Evolutionary conservation across 2,797 vertebrate species (phyloP), one percentile per base, ranked within the genome.

Genomic region (Paguma larvata): DNA sequence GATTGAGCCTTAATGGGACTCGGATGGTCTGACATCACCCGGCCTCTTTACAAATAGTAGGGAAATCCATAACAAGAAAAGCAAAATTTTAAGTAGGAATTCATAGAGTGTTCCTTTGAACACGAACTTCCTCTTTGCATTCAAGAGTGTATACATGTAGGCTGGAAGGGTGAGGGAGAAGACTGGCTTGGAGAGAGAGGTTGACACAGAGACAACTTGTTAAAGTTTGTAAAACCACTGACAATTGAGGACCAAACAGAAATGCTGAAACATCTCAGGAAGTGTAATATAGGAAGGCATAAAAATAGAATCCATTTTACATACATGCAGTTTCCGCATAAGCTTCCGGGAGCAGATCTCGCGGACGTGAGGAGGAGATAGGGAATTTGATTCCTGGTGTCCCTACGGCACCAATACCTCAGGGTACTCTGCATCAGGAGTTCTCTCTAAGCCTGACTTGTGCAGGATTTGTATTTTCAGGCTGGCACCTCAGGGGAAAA

Each of bases 191-290:
- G 23, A 10, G 18, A 88, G 23, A 73, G 2, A 80, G 25, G 12
- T 41, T 23, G 21, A 87, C 83, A 92, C 27, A 79, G 72, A 92
- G 1, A 27, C 92, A 62, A 15, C 53, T 80, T 84, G 12, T 38
- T 92, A 1, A 96, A 89, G 10, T 93, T 53, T 89, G 13, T 85
- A 30, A 30, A 83, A 94, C 91, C 56, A 79, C 13, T 56, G 62
- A 14, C 80, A 73, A 84, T 1, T 82, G 82, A 88, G 63, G 59
- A 59, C 25, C 15, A 78, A 90, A 51, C 10, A 89, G 48, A 92
- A 94, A 65, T 21, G 38, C 68, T n/a, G 30, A 73, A 65, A 48
- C 46, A 63, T 38, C 44, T 67, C 38, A 41, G 62, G 67, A 86
- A 91, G 34, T 13, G 48, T 72, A 65, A 41, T 12, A 38, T 3